phyloP scores from a whole-genome alignment of 2,888 invertebrate species.

The Ceraclea dissimilis region DNA sequence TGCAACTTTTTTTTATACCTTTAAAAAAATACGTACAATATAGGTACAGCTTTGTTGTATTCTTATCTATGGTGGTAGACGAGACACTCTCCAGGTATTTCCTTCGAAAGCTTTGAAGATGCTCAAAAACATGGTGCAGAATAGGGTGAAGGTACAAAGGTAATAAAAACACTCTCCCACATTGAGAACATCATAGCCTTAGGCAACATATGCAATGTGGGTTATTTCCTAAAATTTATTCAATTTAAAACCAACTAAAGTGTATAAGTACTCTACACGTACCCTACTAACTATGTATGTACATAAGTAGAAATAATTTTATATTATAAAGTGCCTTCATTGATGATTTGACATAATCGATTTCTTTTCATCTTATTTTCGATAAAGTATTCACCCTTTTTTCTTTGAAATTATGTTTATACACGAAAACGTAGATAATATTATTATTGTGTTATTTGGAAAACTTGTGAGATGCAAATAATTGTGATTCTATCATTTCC shows the following conservation, averaged over 20 bases:
- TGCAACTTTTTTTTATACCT: too few species aligned
- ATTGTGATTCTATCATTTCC: neutral
- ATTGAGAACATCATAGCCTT: neutral
- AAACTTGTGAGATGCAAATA: neutral
- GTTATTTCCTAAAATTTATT: slow-evolving; percentile 1
- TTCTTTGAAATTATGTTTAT: neutral
- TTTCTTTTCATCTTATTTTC: neutral
- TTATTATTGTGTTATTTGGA: neutral
- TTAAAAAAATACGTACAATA: too few species aligned
- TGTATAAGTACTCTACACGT: too few species aligned
- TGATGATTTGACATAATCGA: neutral
- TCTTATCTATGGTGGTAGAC: too few species aligned
- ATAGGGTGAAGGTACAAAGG: too few species aligned
- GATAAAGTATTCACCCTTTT: neutral
- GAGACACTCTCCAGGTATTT: too few species aligned
- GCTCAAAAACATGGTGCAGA: too few species aligned
- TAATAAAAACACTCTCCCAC: too few species aligned
- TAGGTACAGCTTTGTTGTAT: too few species aligned
- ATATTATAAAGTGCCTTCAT: neutral
- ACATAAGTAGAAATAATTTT: neutral
- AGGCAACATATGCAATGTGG: neutral
- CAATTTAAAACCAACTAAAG: neutral
- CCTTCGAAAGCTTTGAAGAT: too few species aligned
- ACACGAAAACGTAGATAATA: too few species aligned
- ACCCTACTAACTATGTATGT: too few species aligned